Conservation (phyloP, 2,797 vertebrate species). For the Benthosema pterotum region DNA sequence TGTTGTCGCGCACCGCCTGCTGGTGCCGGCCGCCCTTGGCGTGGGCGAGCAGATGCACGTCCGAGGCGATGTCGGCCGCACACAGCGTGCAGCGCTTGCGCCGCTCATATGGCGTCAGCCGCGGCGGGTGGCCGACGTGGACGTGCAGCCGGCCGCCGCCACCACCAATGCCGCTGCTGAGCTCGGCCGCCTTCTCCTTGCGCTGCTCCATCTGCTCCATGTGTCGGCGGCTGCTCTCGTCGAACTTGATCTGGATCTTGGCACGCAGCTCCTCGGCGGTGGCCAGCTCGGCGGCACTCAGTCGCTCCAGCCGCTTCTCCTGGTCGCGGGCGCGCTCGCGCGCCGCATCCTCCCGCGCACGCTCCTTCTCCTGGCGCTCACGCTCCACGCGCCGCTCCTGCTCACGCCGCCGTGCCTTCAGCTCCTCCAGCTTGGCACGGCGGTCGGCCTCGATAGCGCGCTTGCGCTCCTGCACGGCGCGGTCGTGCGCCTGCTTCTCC, state of each 20-base stretch:
- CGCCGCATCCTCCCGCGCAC: constrained; percentile 94
- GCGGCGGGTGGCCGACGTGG: constrained; percentile 94
- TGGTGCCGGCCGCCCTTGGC: constrained; percentile 97
- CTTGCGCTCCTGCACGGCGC: constrained; percentile 98
- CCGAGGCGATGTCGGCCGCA: constrained; percentile 93
- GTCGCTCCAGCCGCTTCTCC: constrained; percentile 94
- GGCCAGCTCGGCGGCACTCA: constrained; percentile 97
- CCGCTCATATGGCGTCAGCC: constrained; percentile 95
- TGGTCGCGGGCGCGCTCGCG: constrained; percentile 95
- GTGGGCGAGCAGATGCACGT: constrained; percentile 98
- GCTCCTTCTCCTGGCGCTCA: constrained; percentile 95
- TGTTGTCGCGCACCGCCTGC: constrained; percentile 95
- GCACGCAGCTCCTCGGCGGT: constrained; percentile 99
- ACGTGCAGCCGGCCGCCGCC: constrained; percentile 90
- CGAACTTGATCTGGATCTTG: constrained; percentile 99
- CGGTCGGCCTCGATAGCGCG: constrained; percentile 93
- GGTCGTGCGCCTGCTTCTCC: constrained; percentile 90
- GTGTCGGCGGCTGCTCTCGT: constrained; percentile 96
- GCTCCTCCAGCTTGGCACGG: constrained; percentile 94
- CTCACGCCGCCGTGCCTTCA: constrained; percentile 90
- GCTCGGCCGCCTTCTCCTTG: constrained; percentile 97
- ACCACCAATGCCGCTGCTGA: constrained; percentile 92
- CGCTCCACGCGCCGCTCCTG: constrained; percentile 97
- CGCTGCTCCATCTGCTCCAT: constrained; percentile 99
- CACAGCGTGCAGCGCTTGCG: constrained; percentile 97